phyloP scores from a whole-genome alignment of 2,113 vertebrate species.

The Zootoca vivipara region DNA sequence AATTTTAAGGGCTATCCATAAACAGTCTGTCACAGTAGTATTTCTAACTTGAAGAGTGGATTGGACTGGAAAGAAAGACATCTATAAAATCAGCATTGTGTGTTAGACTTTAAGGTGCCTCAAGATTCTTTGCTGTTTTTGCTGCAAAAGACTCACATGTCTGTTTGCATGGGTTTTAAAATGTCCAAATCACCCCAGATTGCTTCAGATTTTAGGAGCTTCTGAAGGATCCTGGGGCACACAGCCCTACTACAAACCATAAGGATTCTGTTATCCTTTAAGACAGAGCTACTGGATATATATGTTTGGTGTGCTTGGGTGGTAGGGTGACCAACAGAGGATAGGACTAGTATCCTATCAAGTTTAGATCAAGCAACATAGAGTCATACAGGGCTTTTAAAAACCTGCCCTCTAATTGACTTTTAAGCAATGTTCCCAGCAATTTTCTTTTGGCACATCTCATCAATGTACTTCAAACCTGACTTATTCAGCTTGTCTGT shows the following conservation, averaged over 20 bases:
- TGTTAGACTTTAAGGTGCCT: no score
- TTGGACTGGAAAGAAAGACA: neutral
- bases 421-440: conserved; percentile 39
- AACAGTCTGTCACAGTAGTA: neutral
- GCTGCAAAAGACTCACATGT: no score
- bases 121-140: no score
- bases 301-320: neutral
- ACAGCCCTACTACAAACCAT: neutral
- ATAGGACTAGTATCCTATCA: neutral
- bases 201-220: neutral
- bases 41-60: neutral
- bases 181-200: no score
- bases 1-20: neutral
- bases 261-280: neutral
- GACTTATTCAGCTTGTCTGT: neutral
- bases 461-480: conserved; percentile 5
- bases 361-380: conserved; percentile 36
- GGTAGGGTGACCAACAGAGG: neutral
- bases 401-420: conserved; percentile 9
- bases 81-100: neutral
- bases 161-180: no score
- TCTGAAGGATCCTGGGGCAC: neutral
- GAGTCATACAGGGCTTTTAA: conserved; percentile 39
- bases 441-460: conserved; percentile 12
- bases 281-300: neutral